Conservation (phyloP, 2,113 vertebrate species). For the Dermatemys mawii region DNA sequence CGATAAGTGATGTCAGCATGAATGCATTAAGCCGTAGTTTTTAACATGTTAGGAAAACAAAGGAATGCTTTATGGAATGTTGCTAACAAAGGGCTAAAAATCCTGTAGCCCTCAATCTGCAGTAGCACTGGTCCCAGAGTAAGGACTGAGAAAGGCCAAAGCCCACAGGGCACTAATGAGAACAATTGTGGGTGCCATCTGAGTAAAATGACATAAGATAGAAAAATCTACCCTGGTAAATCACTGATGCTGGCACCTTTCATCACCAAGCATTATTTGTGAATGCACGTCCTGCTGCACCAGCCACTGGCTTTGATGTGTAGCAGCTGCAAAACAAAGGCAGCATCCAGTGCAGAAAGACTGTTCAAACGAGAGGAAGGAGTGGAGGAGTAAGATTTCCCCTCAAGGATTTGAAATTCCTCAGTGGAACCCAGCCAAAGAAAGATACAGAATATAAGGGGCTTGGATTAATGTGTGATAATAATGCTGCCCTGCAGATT, state of each 20-base stretch:
- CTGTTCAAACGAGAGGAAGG: conserved; percentile 6
- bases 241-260: conserved; percentile 51
- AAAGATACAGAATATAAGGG: background rate
- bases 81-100: conserved; percentile 71
- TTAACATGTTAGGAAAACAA: conserved; percentile 68
- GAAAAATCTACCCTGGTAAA: conserved; percentile 59
- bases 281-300: conserved; percentile 47
- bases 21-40: conserved; percentile 68
- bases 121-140: conserved; percentile 52
- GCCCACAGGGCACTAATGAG: conserved; percentile 46
- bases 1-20: conserved; percentile 75
- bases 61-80: conserved; percentile 72
- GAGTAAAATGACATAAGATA: conserved; percentile 66
- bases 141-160: conserved; percentile 67
- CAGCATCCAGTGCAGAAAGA: conserved; percentile 46
- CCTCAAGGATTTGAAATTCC: conserved; percentile 14
- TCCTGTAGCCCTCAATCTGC: conserved; percentile 55
- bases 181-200: conserved; percentile 64
- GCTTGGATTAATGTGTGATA: background rate
- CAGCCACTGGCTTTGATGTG: conserved; percentile 65
- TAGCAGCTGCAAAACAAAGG: conserved; percentile 45
- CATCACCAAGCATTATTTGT: conserved; percentile 26
- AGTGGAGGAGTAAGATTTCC: conserved; percentile 9
- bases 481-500: background rate
- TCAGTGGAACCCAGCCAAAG: conserved; percentile 22